Evolutionary conservation across 2,888 invertebrate species (phyloP), one percentile per base, ranked within the genome.

Genomic region (Notocelia uddmanniana): DNA sequence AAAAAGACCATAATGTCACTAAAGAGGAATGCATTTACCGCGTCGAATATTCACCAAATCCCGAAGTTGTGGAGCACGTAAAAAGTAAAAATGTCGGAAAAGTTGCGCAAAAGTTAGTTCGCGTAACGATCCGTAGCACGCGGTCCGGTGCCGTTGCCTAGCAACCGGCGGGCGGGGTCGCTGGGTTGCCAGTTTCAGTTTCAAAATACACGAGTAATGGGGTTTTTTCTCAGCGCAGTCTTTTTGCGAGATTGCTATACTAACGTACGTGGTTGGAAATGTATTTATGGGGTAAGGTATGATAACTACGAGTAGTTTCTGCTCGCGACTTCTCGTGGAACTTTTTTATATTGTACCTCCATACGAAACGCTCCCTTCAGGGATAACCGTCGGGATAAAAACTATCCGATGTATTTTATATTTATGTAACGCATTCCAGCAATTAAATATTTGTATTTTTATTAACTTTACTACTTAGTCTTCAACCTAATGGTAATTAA

Each of bases 131-230:
- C 72, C 70, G 64, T 45, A 81, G 75, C 77, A 74, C 75, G 79
- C 77, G 77, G 72, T 45, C 45, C 6, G 45, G n/a, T 37, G 37
- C 66, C 75, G 89, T 90, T 84, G 76, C 83, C 77, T 87, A 82
- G 84, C 69, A 81, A 90, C 89, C 76, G 76, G 76, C 81, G 79
- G 77, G 79, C 54, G 74, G 75, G 77, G 75, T 75, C 76, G 52
- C 23, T 2, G 68, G 31, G 68, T 62, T 68, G 62, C 68, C 72
- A 72, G 66, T 19, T 62, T 41, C 23, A 13, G 18, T 34, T 37
- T 1, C 0, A 31, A 57, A 67, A 57, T 62, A 31, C 6, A n/a
- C 34, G 18, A 18, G 21, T 2, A 69, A 8, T 59, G 3, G 0
- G 21, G 1, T n/a, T 9, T 21, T 60, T 11, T n/a, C 15, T 41